Conservation (phyloP, 2,888 invertebrate genomes). For the Nycteola revayana region DNA sequence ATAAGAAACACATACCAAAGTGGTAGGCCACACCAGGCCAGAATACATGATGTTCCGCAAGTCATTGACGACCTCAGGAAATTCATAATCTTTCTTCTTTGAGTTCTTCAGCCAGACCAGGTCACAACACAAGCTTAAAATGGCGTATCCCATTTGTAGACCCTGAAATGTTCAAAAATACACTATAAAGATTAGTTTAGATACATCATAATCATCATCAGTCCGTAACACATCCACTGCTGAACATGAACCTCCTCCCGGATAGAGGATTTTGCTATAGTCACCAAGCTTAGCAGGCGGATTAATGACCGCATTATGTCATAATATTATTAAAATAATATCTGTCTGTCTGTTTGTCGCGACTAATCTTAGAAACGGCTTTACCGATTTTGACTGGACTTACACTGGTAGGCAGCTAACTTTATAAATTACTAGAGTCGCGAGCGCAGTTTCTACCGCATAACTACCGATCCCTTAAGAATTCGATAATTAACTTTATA, state of each 20-base stretch:
- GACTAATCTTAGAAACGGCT: too few relatives aligned
- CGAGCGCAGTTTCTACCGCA: too few relatives aligned
- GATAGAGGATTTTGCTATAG: background rate
- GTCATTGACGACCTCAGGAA: conserved; percentile 39
- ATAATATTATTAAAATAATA: background rate
- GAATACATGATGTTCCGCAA: conserved; percentile 50
- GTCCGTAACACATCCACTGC: background rate
- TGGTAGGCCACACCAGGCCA: conserved; percentile 52
- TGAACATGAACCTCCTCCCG: background rate
- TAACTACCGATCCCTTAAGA: too few relatives aligned
- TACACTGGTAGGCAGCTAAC: too few relatives aligned
- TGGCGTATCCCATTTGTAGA: conserved; percentile 49
- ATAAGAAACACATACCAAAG: conserved; percentile 53
- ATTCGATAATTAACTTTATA: too few relatives aligned
- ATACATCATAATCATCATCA: background rate
- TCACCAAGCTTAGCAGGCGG: background rate
- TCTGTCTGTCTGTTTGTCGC: too few relatives aligned
- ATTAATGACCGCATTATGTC: background rate
- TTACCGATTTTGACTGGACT: too few relatives aligned
- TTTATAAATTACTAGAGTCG: too few relatives aligned
- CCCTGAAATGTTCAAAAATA: conserved; percentile 42
- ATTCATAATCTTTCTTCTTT: conserved; percentile 34
- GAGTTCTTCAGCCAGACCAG: conserved; percentile 37
- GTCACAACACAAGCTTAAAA: conserved; percentile 47
- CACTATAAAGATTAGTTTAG: background rate